Percentiles rank a stretch among this genome's conserved stretches.
Evolutionary conservation across 1,140 invertebrate species (phyloP).

Genomic region (Drosophila ercepeae): DNA sequence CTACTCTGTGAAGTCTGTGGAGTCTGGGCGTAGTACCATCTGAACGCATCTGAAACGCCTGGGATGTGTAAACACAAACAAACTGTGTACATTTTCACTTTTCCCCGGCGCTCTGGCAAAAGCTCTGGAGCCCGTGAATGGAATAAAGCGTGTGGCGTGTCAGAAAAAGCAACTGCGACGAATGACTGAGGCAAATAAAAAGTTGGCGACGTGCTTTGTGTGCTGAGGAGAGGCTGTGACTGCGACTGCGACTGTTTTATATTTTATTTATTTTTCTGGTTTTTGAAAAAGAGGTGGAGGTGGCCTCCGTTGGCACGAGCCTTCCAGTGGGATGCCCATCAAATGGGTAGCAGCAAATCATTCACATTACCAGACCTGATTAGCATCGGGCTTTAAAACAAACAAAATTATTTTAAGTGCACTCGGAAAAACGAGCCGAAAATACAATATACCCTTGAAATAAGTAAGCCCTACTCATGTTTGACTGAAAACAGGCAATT

Average conservation of each 20-base stretch:
- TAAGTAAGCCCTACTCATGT: background rate
- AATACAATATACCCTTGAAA: background rate
- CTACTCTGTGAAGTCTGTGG: background rate
- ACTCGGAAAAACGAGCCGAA: slow-evolving; percentile 19
- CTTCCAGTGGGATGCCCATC: slow-evolving; percentile 21
- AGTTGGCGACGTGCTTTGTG: slow-evolving; percentile 70
- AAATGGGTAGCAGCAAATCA: slow-evolving; percentile 25
- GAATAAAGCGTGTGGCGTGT: slow-evolving; percentile 42
- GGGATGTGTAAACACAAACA: slow-evolving; percentile 70
- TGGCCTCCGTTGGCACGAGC: slow-evolving; percentile 28
- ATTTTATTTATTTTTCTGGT: slow-evolving; percentile 1
- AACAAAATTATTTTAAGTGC: slow-evolving; percentile 16
- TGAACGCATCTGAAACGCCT: slow-evolving; percentile 40
- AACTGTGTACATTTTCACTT: slow-evolving; percentile 78
- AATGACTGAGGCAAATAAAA: slow-evolving; percentile 71
- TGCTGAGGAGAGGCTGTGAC: slow-evolving; percentile 48
- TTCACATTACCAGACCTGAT: slow-evolving; percentile 36
- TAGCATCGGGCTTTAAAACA: slow-evolving; percentile 24
- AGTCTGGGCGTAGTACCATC: slow-evolving; percentile 7
- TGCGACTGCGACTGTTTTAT: background rate
- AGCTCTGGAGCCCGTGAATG: slow-evolving; percentile 20
- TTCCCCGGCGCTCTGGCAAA: slow-evolving; percentile 36
- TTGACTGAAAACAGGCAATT: background rate
- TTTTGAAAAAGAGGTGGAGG: background rate
- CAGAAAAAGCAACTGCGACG: slow-evolving; percentile 40